Conservation (phyloP, 2,888 invertebrate genomes). For the Agapetus fuscipes region DNA sequence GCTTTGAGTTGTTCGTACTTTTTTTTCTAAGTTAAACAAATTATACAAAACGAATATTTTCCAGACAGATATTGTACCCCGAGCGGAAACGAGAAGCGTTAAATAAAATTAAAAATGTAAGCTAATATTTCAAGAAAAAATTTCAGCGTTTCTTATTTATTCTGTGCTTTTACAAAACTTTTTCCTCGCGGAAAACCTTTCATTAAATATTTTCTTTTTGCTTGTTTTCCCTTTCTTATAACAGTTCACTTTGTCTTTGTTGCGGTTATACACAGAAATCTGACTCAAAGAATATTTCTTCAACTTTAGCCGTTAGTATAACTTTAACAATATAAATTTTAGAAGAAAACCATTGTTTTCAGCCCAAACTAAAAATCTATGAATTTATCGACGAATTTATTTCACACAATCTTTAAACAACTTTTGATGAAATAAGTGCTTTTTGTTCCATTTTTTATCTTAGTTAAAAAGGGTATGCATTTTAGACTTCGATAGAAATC, state of each 20-base stretch:
- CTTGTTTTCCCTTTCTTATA: slow-evolving; percentile 7
- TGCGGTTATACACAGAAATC: slow-evolving; percentile 5
- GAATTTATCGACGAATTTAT: too few species aligned
- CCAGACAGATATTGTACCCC: background rate
- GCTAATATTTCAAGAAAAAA: background rate
- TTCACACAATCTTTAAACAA: too few species aligned
- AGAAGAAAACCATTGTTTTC: too few species aligned
- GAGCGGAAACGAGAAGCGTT: slow-evolving; percentile 1
- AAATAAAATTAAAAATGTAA: background rate
- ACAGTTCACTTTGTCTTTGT: slow-evolving; percentile 8
- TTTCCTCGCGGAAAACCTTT: slow-evolving; percentile 12
- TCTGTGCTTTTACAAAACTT: slow-evolving; percentile 5
- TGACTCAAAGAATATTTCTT: slow-evolving; percentile 5
- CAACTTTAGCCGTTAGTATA: too few species aligned
- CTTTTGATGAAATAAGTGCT: too few species aligned
- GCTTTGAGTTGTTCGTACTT: background rate
- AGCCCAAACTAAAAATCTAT: too few species aligned
- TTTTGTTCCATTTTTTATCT: too few species aligned
- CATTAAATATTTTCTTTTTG: slow-evolving; percentile 16
- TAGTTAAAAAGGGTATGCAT: too few species aligned
- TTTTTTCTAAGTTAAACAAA: background rate
- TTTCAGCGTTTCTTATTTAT: background rate
- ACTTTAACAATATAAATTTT: too few species aligned
- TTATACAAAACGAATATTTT: background rate
- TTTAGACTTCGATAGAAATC: too few species aligned